phyloP scores from a whole-genome alignment of 2,888 invertebrate species.

The Cacoxenus indagator region DNA sequence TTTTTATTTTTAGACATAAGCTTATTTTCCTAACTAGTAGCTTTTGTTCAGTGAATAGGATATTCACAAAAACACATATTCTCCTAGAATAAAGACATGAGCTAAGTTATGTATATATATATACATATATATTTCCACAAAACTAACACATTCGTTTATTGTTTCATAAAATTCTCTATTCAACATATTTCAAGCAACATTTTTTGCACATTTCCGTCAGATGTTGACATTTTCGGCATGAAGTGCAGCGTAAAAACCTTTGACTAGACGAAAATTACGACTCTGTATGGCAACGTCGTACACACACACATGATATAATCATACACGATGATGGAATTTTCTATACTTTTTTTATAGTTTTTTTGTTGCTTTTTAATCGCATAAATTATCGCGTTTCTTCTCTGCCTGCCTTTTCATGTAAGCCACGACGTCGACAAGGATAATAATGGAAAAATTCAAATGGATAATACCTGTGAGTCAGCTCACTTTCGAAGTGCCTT shows the following conservation, averaged over 20 bases:
- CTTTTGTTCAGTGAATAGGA: too few relatives aligned
- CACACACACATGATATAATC: not conserved
- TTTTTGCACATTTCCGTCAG: not conserved
- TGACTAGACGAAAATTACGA: not conserved
- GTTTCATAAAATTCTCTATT: not conserved
- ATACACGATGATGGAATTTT: not conserved
- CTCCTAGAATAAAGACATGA: too few relatives aligned
- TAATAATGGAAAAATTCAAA: not conserved
- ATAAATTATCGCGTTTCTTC: conserved; percentile 1
- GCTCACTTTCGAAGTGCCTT: not conserved
- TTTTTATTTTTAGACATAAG: too few relatives aligned
- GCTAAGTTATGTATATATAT: too few relatives aligned
- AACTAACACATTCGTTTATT: too few relatives aligned
- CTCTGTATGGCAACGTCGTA: not conserved
- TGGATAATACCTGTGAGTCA: not conserved
- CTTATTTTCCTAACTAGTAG: too few relatives aligned
- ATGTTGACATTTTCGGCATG: not conserved
- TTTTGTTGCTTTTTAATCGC: not conserved
- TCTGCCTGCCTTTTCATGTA: not conserved
- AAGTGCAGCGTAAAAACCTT: too few relatives aligned
- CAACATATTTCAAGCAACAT: not conserved
- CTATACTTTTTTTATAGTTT: not conserved
- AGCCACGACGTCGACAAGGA: not conserved
- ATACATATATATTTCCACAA: too few relatives aligned
- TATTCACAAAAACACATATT: too few relatives aligned